Percentiles rank a stretch among this genome's conserved stretches.
Conservation (phyloP, 2,888 invertebrate species). For the Cantharis flavilabris region DNA sequence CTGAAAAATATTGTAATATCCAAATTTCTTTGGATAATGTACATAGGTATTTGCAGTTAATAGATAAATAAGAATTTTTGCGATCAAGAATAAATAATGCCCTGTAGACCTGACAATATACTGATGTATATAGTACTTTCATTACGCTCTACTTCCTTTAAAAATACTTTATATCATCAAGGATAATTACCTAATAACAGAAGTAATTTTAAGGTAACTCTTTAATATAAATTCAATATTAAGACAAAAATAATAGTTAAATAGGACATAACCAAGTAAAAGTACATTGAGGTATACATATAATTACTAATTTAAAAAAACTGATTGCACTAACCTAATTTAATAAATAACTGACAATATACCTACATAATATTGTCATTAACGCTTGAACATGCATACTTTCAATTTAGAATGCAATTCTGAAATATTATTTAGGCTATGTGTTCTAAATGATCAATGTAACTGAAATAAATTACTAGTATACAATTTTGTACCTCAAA, state of each 20-base stretch:
- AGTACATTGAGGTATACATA: background rate
- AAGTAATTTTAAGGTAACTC: background rate
- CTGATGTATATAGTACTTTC: background rate
- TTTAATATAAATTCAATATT: background rate
- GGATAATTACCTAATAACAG: background rate
- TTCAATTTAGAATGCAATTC: background rate
- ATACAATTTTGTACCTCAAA: background rate
- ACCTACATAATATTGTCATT: background rate
- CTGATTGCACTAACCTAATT: background rate
- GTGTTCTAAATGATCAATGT: background rate
- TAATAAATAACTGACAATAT: background rate
- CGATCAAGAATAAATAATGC: background rate
- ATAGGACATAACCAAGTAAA: background rate
- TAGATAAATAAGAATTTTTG: too few relatives aligned
- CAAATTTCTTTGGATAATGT: too few relatives aligned
- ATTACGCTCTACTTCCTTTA: background rate
- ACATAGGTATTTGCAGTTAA: too few relatives aligned
- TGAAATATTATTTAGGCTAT: background rate
- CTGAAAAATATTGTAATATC: too few relatives aligned
- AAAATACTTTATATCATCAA: background rate
- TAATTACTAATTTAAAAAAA: background rate
- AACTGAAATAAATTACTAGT: background rate
- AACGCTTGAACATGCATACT: background rate
- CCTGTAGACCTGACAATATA: background rate
- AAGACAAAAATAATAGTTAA: background rate